Conservation (phyloP, 2,888 invertebrate species). For the Microdon myrmicae region DNA sequence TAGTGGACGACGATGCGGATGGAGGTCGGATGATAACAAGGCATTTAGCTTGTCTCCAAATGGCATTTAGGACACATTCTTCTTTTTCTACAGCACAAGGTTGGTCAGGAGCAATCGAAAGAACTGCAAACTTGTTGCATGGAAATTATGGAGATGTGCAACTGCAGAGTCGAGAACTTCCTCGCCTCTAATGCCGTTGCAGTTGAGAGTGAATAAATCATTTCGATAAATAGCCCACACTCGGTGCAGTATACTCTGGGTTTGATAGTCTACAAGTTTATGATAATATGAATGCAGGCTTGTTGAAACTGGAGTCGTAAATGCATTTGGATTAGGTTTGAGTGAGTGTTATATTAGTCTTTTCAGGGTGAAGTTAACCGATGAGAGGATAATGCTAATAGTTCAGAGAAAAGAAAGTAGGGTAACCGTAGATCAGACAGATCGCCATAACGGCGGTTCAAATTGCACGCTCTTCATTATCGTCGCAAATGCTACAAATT, state of each 20-base stretch:
- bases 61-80: conserved; percentile 39
- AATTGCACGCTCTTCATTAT: too few species aligned
- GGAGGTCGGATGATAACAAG: conserved; percentile 12
- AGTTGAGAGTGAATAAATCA: conserved; percentile 31
- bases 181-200: conserved; percentile 18
- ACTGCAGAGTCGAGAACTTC: conserved; percentile 7
- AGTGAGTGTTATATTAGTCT: conserved; percentile 16
- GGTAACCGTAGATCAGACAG: too few species aligned
- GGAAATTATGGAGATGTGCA: background rate
- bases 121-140: conserved; percentile 43
- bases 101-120: background rate
- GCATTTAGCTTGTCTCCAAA: conserved; percentile 41
- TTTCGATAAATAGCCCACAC: conserved; percentile 24
- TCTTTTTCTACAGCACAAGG: background rate
- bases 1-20: conserved; percentile 14
- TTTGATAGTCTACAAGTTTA: background rate
- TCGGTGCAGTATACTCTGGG: conserved; percentile 13
- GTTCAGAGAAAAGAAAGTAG: too few species aligned
- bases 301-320: conserved; percentile 12
- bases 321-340: conserved; percentile 16
- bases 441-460: too few species aligned
- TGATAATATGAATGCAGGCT: background rate
- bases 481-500: too few species aligned
- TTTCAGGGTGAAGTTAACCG: too few species aligned
- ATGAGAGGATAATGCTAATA: too few species aligned